A percentile compares a stretch with the other conserved stretches of the same genome.
These are phyloP conservation scores for Himalopsyche japonica DNA, from an alignment of 2,888 invertebrate species.

Conservation along the genomic window DNA sequence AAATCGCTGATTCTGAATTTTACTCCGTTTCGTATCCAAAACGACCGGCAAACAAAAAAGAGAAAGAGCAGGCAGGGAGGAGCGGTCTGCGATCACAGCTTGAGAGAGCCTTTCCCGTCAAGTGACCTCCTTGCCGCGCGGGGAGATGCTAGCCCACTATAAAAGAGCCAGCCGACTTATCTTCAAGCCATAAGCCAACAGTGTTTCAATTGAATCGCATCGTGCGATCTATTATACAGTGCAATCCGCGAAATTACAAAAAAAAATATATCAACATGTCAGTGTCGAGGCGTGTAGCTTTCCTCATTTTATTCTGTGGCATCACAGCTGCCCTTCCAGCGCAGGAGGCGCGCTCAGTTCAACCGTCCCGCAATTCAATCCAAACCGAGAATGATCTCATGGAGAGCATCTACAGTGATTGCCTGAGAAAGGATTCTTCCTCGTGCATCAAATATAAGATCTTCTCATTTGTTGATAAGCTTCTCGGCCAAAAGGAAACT, in stretches of 20 bases:
- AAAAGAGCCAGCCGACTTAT: slow-evolving; percentile 27
- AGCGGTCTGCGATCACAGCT: slow-evolving; percentile 5
- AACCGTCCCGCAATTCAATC: slow-evolving; percentile 60
- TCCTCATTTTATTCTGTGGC: slow-evolving; percentile 52
- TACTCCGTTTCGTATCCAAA: not conserved
- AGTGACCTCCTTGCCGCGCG: slow-evolving; percentile 31
- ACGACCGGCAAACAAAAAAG: slow-evolving; percentile 27
- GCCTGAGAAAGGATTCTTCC: slow-evolving; percentile 79
- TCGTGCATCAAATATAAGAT: slow-evolving; percentile 86
- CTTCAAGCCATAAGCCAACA: slow-evolving; percentile 19
- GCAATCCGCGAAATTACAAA: not conserved
- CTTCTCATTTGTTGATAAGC: slow-evolving; percentile 84
- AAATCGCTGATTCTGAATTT: not conserved
- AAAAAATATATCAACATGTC: slow-evolving; percentile 23
- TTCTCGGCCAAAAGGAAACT: slow-evolving; percentile 77
- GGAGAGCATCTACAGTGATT: slow-evolving; percentile 76
- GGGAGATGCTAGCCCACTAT: slow-evolving; percentile 23
- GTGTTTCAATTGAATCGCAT: slow-evolving; percentile 24
- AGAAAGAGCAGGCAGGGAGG: slow-evolving; percentile 25
- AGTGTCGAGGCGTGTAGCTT: slow-evolving; percentile 32
- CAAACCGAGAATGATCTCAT: slow-evolving; percentile 78
- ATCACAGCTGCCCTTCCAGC: slow-evolving; percentile 69
- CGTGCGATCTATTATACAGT: slow-evolving; percentile 1
- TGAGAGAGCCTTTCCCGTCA: slow-evolving; percentile 29
- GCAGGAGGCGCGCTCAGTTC: slow-evolving; percentile 63